These are phyloP conservation scores for Coracopsis vasa DNA, from an alignment of 2,113 vertebrate species.

Conservation along the genomic window DNA sequence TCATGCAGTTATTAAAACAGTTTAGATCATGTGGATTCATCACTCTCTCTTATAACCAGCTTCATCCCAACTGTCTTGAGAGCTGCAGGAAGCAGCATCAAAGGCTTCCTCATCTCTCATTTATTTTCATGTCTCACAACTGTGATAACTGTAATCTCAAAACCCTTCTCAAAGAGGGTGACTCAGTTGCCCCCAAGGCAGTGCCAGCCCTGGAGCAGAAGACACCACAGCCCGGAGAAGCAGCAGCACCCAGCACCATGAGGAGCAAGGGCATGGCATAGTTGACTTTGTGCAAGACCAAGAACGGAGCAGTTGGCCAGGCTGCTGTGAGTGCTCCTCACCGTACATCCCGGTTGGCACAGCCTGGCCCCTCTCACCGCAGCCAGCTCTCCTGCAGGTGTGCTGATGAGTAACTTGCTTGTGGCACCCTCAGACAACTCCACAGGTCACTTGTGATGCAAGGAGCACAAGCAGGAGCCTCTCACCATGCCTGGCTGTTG, in stretches of 20 bases:
- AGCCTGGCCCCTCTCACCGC: not conserved
- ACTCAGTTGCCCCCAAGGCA: not conserved
- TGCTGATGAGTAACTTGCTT: not conserved
- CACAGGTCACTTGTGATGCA: not conserved
- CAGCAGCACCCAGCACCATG: accelerated
- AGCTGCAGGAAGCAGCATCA: constrained; percentile 36
- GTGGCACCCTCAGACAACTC: not conserved
- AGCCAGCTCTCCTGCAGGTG: accelerated
- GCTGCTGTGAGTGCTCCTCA: not conserved
- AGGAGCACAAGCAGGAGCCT: not conserved
- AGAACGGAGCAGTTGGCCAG: accelerated
- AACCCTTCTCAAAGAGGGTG: not conserved
- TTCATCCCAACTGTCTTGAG: not conserved
- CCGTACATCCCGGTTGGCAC: accelerated
- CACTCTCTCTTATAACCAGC: constrained; percentile 3
- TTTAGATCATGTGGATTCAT: constrained; percentile 5
- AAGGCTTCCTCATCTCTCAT: constrained; percentile 16
- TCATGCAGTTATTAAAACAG: constrained; percentile 25
- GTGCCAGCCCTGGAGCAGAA: not conserved
- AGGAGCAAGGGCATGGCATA: not conserved
- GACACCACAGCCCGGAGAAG: not conserved
- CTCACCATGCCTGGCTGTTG: not conserved
- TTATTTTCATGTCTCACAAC: not conserved
- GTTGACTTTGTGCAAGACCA: not conserved
- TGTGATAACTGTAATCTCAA: not conserved